These are phyloP conservation scores for Nowickia ferox DNA, from an alignment of 2,888 invertebrate genomes.

Conservation along the genomic window DNA sequence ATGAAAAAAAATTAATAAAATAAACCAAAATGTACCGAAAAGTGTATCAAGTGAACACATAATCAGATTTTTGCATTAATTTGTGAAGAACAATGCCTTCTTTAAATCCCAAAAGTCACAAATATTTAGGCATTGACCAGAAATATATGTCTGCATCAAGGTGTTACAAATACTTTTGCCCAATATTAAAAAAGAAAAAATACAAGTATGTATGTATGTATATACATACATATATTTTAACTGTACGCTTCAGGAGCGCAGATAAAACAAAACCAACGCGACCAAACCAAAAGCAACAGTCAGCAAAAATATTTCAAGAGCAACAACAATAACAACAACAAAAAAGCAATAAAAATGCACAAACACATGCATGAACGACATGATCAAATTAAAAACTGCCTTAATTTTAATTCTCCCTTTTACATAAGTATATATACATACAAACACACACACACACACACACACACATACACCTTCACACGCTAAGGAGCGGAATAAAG, in stretches of 20 bases:
- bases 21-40: conserved; percentile 70
- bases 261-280: conserved; percentile 31
- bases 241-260: conserved; percentile 57
- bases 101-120: conserved; percentile 71
- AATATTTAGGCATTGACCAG: conserved; percentile 71
- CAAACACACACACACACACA: background rate
- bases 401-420: conserved; percentile 49
- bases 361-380: conserved; percentile 39
- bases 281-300: conserved; percentile 14
- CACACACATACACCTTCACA: background rate
- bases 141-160: conserved; percentile 71
- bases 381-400: conserved; percentile 58
- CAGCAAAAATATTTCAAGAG: too few relatives aligned
- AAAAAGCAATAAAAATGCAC: conserved; percentile 41
- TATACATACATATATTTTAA: conserved; percentile 55
- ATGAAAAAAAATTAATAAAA: conserved; percentile 49
- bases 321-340: too few relatives aligned
- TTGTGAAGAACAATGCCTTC: conserved; percentile 71
- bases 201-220: too few relatives aligned
- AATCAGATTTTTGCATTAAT: conserved; percentile 73
- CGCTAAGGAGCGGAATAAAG: conserved; percentile 33
- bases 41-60: conserved; percentile 72
- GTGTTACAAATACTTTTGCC: conserved; percentile 70
- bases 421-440: background rate
- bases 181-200: conserved; percentile 69